Percentiles rank a stretch among this genome's conserved stretches.
phyloP scores from a whole-genome alignment of 2,113 vertebrate species.

The Leptosomus discolor region DNA sequence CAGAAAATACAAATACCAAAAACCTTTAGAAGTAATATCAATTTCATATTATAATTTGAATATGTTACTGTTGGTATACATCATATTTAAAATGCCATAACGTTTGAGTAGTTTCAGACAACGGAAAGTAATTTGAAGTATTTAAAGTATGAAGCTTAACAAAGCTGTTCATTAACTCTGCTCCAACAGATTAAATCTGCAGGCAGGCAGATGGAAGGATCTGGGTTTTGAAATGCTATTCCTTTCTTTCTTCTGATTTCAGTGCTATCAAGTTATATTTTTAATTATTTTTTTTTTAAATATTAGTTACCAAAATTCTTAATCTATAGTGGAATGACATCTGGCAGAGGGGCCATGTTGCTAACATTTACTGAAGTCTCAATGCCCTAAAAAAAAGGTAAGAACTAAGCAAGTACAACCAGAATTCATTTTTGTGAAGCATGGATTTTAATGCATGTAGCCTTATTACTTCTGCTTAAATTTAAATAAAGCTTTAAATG shows the following conservation, averaged over 20 bases:
- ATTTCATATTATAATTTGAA: not conserved
- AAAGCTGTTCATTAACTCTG: not conserved
- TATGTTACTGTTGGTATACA: not conserved
- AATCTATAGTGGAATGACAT: not conserved
- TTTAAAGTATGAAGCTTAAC: not conserved
- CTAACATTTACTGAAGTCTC: not conserved
- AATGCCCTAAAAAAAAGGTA: not conserved
- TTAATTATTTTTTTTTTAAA: not conserved
- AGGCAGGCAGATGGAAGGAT: not conserved
- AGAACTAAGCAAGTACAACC: not conserved
- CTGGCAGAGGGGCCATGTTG: not conserved
- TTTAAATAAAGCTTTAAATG: not conserved
- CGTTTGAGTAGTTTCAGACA: not conserved
- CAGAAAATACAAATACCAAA: not conserved
- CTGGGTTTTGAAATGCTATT: not conserved
- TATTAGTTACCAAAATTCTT: not conserved
- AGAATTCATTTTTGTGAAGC: not conserved
- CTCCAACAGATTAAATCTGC: not conserved
- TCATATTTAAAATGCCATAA: not conserved
- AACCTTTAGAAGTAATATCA: not conserved
- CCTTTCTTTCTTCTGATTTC: not conserved
- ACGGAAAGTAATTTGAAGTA: not conserved
- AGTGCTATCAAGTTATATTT: not conserved
- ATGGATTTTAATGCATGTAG: not conserved
- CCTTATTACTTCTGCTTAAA: not conserved